Base-by-base conservation (phyloP, 1,140 invertebrate genomes). In the Palaemon carinicauda region DNA sequence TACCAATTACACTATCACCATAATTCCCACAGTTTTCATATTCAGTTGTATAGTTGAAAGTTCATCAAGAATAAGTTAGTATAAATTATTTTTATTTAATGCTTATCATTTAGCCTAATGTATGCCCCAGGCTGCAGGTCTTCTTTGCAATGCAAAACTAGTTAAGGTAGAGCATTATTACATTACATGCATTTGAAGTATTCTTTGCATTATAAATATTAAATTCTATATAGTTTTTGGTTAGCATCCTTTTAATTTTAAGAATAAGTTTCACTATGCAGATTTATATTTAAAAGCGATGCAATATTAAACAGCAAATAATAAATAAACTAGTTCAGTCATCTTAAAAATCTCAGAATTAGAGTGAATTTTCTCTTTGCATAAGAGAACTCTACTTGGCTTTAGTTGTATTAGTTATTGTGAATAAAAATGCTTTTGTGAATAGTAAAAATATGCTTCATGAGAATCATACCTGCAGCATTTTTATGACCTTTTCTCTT, bases 1-100 rank as follows among this genome's bases (percentile, higher is more conserved):
- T 80, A 75, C n/a, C 69, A 82, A 31, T 54, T 83, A 56, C 52
- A 77, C 82, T 24, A 52, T 75, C 82, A 83, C 53, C 29, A 31
- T 56, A 19, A 41, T 75, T 56, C 52, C 73, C 29, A 14, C 52
- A 31, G n/a, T 41, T 53, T 75, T 51, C 73, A 56, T 83, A 65
- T 83, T 83, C 54, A 77, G 69, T 83, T 83, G 74, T 71, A 77
- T 54, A 60, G 53, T 56, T 74, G 29, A 77, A 54, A 75, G 21
- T 73, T n/a, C 41, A 29, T 65, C 19, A 10, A 50, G 56, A 83
- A 17, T 54, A 31, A 74, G 31, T 50, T 82, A 41, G 69, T 75
- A 52, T 83, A 83, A 74, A 83, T 83, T 82, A 75, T 82, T 83
- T 69, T 31, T 75, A 50, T 83, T 77, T 83, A 83, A 83, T 51